Evolutionary conservation across 2,113 vertebrate genomes (phyloP), one percentile per base, ranked within the genome.

Genomic region (Manacus vitellinus): DNA sequence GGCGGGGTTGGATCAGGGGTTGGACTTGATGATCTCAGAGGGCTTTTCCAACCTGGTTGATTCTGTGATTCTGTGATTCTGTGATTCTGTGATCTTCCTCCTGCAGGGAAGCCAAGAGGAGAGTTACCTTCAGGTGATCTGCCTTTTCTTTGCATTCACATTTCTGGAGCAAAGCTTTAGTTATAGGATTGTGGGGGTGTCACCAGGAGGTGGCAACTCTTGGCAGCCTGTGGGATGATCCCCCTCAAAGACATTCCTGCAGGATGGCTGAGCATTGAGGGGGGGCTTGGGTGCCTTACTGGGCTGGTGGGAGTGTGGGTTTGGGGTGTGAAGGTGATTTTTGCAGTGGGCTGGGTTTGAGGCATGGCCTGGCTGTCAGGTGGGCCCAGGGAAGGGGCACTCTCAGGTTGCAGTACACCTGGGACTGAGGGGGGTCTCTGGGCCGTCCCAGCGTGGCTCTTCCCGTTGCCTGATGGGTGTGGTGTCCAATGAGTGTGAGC

Each of bases 401-500:
- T 61, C 24, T 24, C 0, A 0, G 31, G 49, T 10, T 56, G 51
- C 44, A 56, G 33, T 1, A 56, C 52, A 37, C 1, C 1, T 5
- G 10, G 62, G 63, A 10, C 62, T 73, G 49, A 7, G 28, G 14
- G 12, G 56, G 33, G 30, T 65, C 61, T 63, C 33, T 3, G 6
- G 52, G 27, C 27, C 39, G 43, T 43, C 41, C 61, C 39, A n/a
- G 10, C 4, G 0, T 39, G 58, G 37, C 30, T 70, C 19, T 51
- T 14, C 35, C 33, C 8, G 4, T 52, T 30, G 9, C n/a, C 44
- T 47, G 55, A 10, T 0, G 43, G 46, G 8, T 1, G 2, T 31
- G 44, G 14, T 77, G 70, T 43, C 51, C 22, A 0, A 11, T 20
- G 49, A 13, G 41, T 41, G 15, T 76, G 56, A 24, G 1, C 4